Conservation (phyloP, 2,888 invertebrate genomes). For the Amblyteles armatorius region DNA sequence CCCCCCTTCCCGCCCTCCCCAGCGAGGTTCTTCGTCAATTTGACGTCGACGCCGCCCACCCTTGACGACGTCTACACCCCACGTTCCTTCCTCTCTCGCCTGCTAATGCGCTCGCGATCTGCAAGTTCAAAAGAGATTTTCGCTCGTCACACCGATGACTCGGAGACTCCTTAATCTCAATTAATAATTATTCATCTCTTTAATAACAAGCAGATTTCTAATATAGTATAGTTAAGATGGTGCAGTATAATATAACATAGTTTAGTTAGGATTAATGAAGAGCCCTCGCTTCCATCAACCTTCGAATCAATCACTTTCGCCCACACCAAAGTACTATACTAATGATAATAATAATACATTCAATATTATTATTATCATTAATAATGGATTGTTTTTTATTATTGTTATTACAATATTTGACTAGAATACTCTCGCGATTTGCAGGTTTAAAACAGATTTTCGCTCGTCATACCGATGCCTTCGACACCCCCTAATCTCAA, state of each 20-base stretch:
- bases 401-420: no score
- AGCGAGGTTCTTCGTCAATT: slow-evolving; percentile 70
- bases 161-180: slow-evolving; percentile 14
- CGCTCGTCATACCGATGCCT: slow-evolving; percentile 7
- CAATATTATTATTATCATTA: background rate
- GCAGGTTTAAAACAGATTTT: slow-evolving; percentile 53
- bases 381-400: background rate
- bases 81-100: slow-evolving; percentile 62
- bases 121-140: slow-evolving; percentile 57
- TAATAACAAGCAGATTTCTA: background rate
- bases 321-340: background rate
- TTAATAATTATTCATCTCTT: slow-evolving; percentile 42
- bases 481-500: slow-evolving; percentile 6
- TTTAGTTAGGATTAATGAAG: background rate
- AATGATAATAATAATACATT: background rate
- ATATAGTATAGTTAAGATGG: background rate
- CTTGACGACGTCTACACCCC: slow-evolving; percentile 46
- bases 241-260: background rate
- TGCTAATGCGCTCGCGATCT: background rate
- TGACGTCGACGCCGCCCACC: slow-evolving; percentile 72
- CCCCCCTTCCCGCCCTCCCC: background rate
- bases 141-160: slow-evolving; percentile 10
- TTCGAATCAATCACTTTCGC: background rate
- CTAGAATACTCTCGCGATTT: background rate
- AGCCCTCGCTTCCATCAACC: background rate